phyloP scores from a whole-genome alignment of 2,888 invertebrate genomes.

The Zeuzera pyrina region DNA sequence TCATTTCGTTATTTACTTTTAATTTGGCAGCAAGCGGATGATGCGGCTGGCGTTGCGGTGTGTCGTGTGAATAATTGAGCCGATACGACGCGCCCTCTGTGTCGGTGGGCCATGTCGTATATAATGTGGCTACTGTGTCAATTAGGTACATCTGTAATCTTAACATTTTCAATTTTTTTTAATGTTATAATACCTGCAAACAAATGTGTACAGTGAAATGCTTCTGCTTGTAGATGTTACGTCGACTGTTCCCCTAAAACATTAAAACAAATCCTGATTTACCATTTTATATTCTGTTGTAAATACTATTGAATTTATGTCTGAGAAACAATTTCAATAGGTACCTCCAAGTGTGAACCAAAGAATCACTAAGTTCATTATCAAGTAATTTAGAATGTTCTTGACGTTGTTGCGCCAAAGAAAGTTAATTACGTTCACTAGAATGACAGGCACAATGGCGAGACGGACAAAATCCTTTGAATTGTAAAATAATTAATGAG shows the following conservation, averaged over 20 bases:
- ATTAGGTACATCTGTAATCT: background rate
- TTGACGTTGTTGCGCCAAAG: constrained; percentile 40
- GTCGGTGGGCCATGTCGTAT: constrained; percentile 2
- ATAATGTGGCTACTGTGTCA: no score
- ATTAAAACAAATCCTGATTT: no score
- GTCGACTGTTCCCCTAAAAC: no score
- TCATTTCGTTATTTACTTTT: constrained; percentile 74
- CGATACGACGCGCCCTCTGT: constrained; percentile 31
- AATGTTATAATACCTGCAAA: no score
- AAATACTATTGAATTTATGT: no score
- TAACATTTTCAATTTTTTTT: background rate
- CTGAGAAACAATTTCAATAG: no score
- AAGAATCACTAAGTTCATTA: no score
- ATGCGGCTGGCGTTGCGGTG: constrained; percentile 47
- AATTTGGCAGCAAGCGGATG: constrained; percentile 72
- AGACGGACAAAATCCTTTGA: constrained; percentile 42
- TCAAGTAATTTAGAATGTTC: no score
- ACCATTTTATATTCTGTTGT: no score
- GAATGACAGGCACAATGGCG: constrained; percentile 40
- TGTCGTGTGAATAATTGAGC: constrained; percentile 67
- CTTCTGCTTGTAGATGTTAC: no score
- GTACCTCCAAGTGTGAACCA: no score
- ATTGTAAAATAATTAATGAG: constrained; percentile 47
- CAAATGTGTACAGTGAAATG: no score
- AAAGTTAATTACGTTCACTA: constrained; percentile 50